These are phyloP conservation scores for Palythoa grandis DNA, from an alignment of 92 coral and sea anemone species.

Conservation along the genomic window DNA sequence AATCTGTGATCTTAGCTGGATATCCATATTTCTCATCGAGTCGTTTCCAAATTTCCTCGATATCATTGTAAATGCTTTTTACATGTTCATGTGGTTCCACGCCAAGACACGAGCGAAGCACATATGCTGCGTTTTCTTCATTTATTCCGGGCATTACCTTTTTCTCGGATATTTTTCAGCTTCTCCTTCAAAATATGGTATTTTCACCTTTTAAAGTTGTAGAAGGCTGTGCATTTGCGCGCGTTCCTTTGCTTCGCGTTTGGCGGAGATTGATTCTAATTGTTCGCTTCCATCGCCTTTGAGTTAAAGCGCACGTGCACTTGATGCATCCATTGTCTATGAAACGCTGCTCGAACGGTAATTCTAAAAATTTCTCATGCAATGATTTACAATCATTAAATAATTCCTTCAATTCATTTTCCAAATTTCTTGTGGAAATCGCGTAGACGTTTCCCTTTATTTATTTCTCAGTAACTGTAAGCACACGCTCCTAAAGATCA, in stretches of 20 bases:
- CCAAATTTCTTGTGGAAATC: not conserved
- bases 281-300: not conserved
- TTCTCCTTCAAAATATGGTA: conserved; percentile 20
- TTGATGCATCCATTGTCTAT: conserved; percentile 31
- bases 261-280: not conserved
- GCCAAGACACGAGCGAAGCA: too few relatives aligned
- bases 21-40: too few relatives aligned
- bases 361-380: conserved; percentile 20
- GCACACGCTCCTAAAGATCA: not conserved
- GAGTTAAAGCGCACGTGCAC: conserved; percentile 12
- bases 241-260: not conserved
- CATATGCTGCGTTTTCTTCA: too few relatives aligned
- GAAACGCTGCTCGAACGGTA: conserved; percentile 13
- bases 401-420: not conserved
- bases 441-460: not conserved
- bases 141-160: too few relatives aligned
- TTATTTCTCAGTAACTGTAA: too few relatives aligned
- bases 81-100: too few relatives aligned
- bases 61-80: too few relatives aligned
- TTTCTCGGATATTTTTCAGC: too few relatives aligned
- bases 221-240: not conserved
- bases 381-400: conserved; percentile 10
- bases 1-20: too few relatives aligned
- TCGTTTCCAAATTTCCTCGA: too few relatives aligned
- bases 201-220: not conserved